A percentile compares a stretch with the other conserved stretches of the same genome.
These are phyloP conservation scores for Tragelaphus strepsiceros DNA, from an alignment of 2,113 vertebrate species.

Conservation along the genomic window DNA sequence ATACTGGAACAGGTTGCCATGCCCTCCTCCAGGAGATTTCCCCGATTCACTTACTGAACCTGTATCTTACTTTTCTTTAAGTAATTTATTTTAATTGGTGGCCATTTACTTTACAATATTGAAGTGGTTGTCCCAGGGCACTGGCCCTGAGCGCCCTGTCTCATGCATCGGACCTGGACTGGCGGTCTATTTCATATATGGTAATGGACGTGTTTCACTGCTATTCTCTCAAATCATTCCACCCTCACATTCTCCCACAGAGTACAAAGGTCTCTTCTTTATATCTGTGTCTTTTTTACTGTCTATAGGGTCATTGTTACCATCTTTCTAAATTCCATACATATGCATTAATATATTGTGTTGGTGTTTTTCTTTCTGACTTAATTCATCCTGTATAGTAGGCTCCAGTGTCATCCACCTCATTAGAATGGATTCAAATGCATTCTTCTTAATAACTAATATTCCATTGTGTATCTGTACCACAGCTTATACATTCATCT, in stretches of 20 bases:
- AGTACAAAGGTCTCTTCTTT: background rate
- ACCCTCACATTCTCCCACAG: background rate
- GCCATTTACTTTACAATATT: background rate
- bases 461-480: background rate
- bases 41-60: background rate
- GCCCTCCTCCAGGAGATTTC: background rate
- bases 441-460: rapidly evolving
- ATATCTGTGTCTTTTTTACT: background rate
- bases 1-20: background rate
- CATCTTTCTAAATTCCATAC: background rate
- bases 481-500: background rate
- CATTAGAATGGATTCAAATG: background rate
- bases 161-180: background rate
- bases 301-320: background rate
- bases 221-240: background rate
- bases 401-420: background rate
- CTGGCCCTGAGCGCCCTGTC: background rate
- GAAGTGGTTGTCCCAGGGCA: background rate
- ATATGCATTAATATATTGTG: background rate
- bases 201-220: background rate
- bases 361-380: background rate
- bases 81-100: background rate
- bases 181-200: rapidly evolving
- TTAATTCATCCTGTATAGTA: background rate
- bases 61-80: background rate